Evolutionary conservation across 2,888 invertebrate genomes (phyloP).

Genomic region (Alviniconcha strummeri): DNA sequence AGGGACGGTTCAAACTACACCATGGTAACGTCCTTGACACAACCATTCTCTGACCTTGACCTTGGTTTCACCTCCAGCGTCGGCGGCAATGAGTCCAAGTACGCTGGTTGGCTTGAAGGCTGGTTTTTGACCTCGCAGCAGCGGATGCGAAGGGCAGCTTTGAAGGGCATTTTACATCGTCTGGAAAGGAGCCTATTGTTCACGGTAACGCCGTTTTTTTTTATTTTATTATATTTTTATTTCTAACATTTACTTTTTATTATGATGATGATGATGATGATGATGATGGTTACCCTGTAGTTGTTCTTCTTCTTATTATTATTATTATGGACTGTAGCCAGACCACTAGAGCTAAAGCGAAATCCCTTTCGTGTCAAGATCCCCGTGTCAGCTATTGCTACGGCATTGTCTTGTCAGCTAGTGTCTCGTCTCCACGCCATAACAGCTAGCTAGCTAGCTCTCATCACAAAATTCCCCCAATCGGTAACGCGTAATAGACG

Average conservation of each 20-base stretch:
- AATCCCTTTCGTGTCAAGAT: too few relatives aligned
- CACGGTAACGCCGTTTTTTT: conserved; percentile 20
- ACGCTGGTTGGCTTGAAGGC: conserved; percentile 48
- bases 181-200: neutral
- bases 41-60: conserved; percentile 60
- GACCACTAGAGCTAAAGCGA: too few relatives aligned
- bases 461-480: too few relatives aligned
- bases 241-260: too few relatives aligned
- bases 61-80: conserved; percentile 50
- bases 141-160: conserved; percentile 47
- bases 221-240: neutral
- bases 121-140: conserved; percentile 52
- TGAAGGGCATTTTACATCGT: conserved; percentile 45
- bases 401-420: too few relatives aligned
- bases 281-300: neutral
- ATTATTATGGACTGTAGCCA: too few relatives aligned
- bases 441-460: too few relatives aligned
- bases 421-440: too few relatives aligned
- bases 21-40: conserved; percentile 49
- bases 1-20: conserved; percentile 45
- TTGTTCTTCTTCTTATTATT: too few relatives aligned
- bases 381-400: too few relatives aligned
- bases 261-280: neutral
- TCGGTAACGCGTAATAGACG: too few relatives aligned
- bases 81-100: conserved; percentile 37